A percentile compares a stretch with the other conserved stretches of the same genome.
Conservation (phyloP, 2,113 vertebrate species). For the Leucoraja erinaceus region DNA sequence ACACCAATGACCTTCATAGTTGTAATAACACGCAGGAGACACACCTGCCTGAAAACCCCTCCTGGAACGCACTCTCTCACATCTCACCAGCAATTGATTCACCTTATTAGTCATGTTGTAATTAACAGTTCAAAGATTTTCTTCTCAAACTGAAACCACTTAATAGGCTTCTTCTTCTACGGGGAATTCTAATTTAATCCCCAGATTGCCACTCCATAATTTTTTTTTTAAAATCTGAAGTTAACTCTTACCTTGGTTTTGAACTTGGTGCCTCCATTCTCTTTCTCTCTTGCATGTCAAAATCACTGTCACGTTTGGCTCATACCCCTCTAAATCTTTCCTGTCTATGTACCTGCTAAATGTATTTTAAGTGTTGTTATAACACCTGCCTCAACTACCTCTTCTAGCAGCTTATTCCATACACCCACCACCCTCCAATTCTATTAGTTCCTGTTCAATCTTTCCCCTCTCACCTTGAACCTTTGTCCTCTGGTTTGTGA, state of each 20-base stretch:
- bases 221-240: background rate
- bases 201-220: background rate
- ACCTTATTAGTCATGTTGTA: background rate
- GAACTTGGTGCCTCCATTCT: too few relatives aligned
- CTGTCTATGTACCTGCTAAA: too few relatives aligned
- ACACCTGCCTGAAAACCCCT: background rate
- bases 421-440: too few relatives aligned
- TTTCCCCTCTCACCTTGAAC: too few relatives aligned
- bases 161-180: background rate
- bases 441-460: too few relatives aligned
- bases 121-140: background rate
- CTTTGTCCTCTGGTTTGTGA: too few relatives aligned
- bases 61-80: too few relatives aligned
- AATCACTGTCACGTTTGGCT: background rate
- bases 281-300: background rate
- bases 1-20: slow-evolving; percentile 19
- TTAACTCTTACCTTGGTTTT: background rate
- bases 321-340: too few relatives aligned
- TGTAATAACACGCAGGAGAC: background rate
- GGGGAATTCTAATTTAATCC: background rate
- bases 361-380: too few relatives aligned
- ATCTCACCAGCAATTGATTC: background rate
- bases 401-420: too few relatives aligned
- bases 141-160: background rate
- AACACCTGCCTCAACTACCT: too few relatives aligned